These are phyloP conservation scores for Acomys russatus DNA, from an alignment of 2,797 vertebrate genomes.

Conservation along the genomic window DNA sequence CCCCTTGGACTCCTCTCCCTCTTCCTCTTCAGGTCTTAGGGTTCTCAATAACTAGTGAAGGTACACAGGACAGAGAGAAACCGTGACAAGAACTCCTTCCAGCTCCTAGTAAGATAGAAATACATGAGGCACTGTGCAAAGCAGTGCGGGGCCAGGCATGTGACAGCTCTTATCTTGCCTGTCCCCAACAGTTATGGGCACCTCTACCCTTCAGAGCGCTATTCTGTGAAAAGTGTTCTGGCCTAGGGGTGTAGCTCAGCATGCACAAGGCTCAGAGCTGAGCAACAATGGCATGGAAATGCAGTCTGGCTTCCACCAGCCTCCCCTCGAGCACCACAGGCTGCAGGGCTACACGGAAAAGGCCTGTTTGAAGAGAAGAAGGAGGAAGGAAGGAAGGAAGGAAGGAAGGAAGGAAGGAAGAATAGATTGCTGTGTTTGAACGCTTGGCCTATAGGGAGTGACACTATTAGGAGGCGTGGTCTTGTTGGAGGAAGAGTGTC, in stretches of 20 bases:
- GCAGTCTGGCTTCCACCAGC: neutral
- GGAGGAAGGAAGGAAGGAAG: too few species aligned
- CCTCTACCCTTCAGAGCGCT: neutral
- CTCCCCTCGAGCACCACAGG: neutral
- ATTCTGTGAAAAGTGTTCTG: neutral
- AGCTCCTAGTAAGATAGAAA: neutral
- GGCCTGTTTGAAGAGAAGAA: too few species aligned
- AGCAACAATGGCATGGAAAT: neutral
- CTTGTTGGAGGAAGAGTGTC: neutral
- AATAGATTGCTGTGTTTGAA: neutral
- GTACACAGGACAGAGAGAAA: neutral
- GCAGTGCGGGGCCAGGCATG: neutral
- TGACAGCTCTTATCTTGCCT: neutral
- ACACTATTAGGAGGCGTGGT: neutral
- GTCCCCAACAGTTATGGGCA: neutral
- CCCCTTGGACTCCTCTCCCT: neutral
- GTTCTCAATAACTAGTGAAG: conserved; percentile 23
- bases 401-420: too few species aligned
- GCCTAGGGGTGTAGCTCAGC: neutral
- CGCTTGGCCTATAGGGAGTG: neutral
- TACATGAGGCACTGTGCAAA: neutral
- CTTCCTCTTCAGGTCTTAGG: neutral
- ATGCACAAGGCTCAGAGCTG: neutral
- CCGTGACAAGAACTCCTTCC: too few species aligned
- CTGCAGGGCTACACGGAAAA: too few species aligned